Conservation (phyloP, 2,113 vertebrate species). For the Pollachius pollachius region DNA sequence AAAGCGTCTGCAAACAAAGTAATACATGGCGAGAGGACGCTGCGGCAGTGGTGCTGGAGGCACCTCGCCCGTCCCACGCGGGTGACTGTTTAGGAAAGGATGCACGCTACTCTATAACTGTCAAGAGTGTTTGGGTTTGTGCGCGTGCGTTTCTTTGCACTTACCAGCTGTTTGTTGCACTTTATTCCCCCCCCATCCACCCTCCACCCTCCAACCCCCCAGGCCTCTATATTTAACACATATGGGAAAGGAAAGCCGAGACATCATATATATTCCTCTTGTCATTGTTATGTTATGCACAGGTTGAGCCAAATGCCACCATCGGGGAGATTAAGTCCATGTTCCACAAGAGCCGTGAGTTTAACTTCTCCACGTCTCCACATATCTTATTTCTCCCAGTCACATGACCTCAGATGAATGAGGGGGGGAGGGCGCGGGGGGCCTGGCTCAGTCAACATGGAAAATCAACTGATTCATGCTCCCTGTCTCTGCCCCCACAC, state of each 20-base stretch:
- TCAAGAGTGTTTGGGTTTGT: slow-evolving; percentile 33
- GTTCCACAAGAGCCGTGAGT: slow-evolving; percentile 90
- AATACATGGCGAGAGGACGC: too few species aligned
- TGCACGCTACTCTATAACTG: slow-evolving; percentile 17
- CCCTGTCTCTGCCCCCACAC: not conserved
- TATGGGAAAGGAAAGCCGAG: slow-evolving; percentile 52
- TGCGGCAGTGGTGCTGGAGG: too few species aligned
- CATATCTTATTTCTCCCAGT: not conserved
- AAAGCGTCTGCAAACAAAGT: too few species aligned
- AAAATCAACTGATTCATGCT: not conserved
- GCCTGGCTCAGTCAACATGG: not conserved
- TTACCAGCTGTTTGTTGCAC: slow-evolving; percentile 61
- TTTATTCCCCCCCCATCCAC: not conserved
- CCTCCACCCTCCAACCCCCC: not conserved
- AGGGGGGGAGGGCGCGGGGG: too few species aligned
- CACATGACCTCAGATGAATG: not conserved
- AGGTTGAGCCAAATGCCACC: slow-evolving; percentile 94
- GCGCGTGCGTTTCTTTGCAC: slow-evolving; percentile 7
- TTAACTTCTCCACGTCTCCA: slow-evolving; percentile 6
- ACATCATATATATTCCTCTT: slow-evolving; percentile 15
- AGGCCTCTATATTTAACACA: slow-evolving; percentile 63
- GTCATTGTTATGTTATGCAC: slow-evolving; percentile 35
- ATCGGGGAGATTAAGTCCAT: slow-evolving; percentile 91
- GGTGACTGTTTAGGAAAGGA: not conserved
- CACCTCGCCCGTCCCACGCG: too few species aligned